Conservation (phyloP, 2,888 invertebrate species). For the Euclidia mi region DNA sequence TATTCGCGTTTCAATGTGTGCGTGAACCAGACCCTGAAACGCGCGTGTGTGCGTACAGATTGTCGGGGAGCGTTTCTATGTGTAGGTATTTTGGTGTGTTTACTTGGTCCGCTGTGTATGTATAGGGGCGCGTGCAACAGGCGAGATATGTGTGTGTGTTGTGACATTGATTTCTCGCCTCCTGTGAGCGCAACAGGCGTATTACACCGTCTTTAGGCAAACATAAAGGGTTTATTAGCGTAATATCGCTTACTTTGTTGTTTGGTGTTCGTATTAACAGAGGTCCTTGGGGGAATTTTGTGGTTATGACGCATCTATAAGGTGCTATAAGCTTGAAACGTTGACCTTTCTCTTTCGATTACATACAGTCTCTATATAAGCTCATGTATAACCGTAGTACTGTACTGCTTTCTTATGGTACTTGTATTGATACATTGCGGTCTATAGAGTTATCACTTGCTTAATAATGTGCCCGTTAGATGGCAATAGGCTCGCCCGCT, state of each 20-base stretch:
- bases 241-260: conserved; percentile 43
- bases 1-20: conserved; percentile 64
- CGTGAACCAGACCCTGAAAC: conserved; percentile 87
- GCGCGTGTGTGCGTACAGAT: conserved; percentile 62
- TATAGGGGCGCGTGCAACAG: conserved; percentile 73
- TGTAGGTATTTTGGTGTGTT: conserved; percentile 44
- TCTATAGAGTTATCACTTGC: no score
- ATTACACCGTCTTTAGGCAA: conserved; percentile 50
- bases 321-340: neutral
- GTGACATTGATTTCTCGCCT: conserved; percentile 83
- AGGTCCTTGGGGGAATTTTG: conserved; percentile 24
- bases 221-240: conserved; percentile 48
- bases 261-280: conserved; percentile 31
- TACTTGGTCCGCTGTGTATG: conserved; percentile 46
- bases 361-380: no score
- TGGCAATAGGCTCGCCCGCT: no score
- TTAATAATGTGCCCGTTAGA: no score
- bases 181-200: conserved; percentile 77
- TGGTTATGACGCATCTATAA: neutral
- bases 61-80: conserved; percentile 33
- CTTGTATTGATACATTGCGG: no score
- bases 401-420: no score
- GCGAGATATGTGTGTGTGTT: conserved; percentile 64
- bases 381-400: no score
- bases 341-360: no score